phyloP scores from a whole-genome alignment of 2,797 vertebrate species.

The Chloroceryle inda region DNA sequence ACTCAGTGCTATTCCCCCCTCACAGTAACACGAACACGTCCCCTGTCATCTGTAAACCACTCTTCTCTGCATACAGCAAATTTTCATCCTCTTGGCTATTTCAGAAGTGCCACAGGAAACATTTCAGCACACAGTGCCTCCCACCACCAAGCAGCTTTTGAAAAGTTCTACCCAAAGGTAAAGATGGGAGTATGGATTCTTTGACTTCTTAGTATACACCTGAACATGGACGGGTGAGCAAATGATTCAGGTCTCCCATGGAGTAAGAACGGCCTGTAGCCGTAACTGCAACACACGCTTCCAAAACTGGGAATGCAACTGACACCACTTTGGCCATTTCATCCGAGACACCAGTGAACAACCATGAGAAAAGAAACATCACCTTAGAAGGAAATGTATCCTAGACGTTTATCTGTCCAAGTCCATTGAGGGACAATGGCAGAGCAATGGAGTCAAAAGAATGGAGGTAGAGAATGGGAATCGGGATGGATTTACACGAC shows the following conservation, averaged over 20 bases:
- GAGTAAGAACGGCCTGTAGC: background rate
- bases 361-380: background rate
- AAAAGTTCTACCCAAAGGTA: background rate
- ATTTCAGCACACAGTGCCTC: background rate
- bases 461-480: background rate
- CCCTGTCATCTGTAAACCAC: background rate
- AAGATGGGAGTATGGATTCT: background rate
- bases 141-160: background rate
- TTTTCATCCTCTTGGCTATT: background rate
- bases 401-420: background rate
- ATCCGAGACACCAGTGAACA: background rate
- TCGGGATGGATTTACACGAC: background rate
- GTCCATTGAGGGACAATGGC: background rate
- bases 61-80: background rate
- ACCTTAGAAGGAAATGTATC: background rate
- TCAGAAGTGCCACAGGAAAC: constrained; percentile 22
- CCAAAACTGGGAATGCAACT: background rate
- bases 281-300: background rate
- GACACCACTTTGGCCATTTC: background rate
- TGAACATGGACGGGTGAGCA: background rate
- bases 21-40: constrained; percentile 34
- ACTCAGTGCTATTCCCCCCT: constrained; percentile 28
- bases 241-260: background rate
- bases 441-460: background rate
- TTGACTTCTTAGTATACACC: background rate